A percentile compares a stretch with the other conserved stretches of the same genome.
phyloP scores from a whole-genome alignment of 2,113 vertebrate species.

The Calypte anna region DNA sequence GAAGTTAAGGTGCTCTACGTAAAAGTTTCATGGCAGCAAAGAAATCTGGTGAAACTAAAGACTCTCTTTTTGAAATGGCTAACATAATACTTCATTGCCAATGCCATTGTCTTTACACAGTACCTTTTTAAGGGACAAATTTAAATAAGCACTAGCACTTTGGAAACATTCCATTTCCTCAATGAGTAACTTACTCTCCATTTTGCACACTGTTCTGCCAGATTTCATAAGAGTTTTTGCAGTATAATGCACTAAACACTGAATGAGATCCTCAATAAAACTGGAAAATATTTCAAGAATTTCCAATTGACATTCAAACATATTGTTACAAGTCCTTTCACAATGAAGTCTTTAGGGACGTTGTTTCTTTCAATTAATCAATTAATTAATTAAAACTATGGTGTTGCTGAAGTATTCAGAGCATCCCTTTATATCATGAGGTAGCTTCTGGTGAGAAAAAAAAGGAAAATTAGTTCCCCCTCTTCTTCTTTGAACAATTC shows the following conservation, averaged over 20 bases:
- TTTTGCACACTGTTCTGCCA: not conserved
- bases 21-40: not conserved
- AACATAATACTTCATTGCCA: not conserved
- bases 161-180: not conserved
- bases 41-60: not conserved
- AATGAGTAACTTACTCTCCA: not conserved
- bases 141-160: not conserved
- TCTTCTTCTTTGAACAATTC: not conserved
- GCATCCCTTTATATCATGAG: not conserved
- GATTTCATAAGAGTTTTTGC: not conserved
- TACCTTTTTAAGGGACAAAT: not conserved
- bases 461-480: not conserved
- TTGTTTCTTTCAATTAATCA: not conserved
- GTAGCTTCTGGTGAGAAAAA: not conserved
- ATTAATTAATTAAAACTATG: not conserved
- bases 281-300: not conserved
- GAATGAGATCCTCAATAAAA: not conserved
- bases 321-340: not conserved
- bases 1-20: not conserved
- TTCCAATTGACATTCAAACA: not conserved
- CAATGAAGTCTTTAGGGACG: fast-evolving
- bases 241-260: not conserved
- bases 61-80: not conserved
- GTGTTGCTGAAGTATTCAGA: not conserved
- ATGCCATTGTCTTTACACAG: not conserved